Base-by-base conservation (phyloP, 2,113 vertebrate genomes). In the Etheostoma spectabile region DNA sequence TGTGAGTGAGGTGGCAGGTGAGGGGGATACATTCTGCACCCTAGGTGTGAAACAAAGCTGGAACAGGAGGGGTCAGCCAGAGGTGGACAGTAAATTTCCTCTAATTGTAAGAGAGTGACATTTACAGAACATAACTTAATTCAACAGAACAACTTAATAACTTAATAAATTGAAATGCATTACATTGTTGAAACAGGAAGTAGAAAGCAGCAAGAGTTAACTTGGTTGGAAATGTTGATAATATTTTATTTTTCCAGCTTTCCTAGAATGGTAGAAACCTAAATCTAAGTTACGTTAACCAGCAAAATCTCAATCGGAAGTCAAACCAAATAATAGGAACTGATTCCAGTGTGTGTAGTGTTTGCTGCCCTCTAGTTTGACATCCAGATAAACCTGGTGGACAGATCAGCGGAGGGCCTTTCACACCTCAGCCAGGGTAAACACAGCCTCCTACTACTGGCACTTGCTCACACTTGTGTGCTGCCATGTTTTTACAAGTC, bases 351-450 rank as follows among this genome's bases (percentile, higher is more conserved):
- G 15, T 38, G 10, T 52, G 5, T 55, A 2, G 6, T 24, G 13
- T 83, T 45, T 1, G 1, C 69, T 63, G 72, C n/a, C 53, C 76
- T 69, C 45, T 60, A 24, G 61, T 84, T 48, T 67, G 86, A 69
- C 65, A 74, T 61, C 19, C 84, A 38, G 83, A 82, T 84, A 60
- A 77, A 84, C n/a, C 88, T 91, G 90, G 33, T 83, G 73, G 81
- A 86, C 74, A 55, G 68, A 88, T 90, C 85, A 88, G 82, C 67
- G 63, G 73, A 88, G 77, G 84, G 77, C 81, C 70, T 84, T 92
- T 95, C 93, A 93, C 94, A 93, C 93, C 91, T 89, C 72, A 8
- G 80, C 67, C 80, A 92, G 87, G 92, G 89, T 92, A 94, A 94
- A 95, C 86, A 90, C 77, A 71, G 83, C 83, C 88, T 86, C 90